Evolutionary conservation across 2,888 invertebrate genomes (phyloP).

Genomic region (Gymnocheta viridis): DNA sequence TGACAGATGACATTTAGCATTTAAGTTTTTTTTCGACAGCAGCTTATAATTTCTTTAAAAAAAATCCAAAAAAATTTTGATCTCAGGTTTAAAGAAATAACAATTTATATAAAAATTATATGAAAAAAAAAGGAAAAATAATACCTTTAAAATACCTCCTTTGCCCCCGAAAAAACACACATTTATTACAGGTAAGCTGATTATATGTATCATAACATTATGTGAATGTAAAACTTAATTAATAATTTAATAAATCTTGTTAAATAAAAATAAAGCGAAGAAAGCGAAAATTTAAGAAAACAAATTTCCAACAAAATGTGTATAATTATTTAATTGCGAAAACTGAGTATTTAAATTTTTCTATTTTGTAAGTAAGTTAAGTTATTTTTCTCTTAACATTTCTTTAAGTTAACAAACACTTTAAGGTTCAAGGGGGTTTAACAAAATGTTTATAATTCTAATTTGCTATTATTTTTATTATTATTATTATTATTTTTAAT

Average conservation of each 20-base stretch:
- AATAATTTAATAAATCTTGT: conserved; percentile 26
- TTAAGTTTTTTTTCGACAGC: background rate
- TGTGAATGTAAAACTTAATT: background rate
- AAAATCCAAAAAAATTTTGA: conserved; percentile 19
- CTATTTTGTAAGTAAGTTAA: conserved; percentile 12
- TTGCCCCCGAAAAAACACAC: background rate
- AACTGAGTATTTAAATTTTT: conserved; percentile 20
- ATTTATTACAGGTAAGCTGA: conserved; percentile 52
- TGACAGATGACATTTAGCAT: background rate
- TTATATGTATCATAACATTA: conserved; percentile 21
- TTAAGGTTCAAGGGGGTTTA: conserved; percentile 38
- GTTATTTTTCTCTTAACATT: conserved; percentile 27
- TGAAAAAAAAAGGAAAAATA: background rate
- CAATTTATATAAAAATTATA: background rate
- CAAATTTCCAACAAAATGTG: conserved; percentile 52
- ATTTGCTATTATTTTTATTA: no score
- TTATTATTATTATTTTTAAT: background rate
- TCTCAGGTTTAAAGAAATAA: conserved; percentile 50
- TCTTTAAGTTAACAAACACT: conserved; percentile 22
- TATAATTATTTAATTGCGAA: conserved; percentile 49
- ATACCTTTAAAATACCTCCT: background rate
- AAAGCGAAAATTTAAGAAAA: conserved; percentile 25
- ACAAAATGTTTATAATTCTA: conserved; percentile 22
- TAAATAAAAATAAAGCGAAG: conserved; percentile 50
- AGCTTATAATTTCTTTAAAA: conserved; percentile 2